Base-by-base conservation (phyloP, 2,797 vertebrate species). In the Cyprinella venusta region DNA sequence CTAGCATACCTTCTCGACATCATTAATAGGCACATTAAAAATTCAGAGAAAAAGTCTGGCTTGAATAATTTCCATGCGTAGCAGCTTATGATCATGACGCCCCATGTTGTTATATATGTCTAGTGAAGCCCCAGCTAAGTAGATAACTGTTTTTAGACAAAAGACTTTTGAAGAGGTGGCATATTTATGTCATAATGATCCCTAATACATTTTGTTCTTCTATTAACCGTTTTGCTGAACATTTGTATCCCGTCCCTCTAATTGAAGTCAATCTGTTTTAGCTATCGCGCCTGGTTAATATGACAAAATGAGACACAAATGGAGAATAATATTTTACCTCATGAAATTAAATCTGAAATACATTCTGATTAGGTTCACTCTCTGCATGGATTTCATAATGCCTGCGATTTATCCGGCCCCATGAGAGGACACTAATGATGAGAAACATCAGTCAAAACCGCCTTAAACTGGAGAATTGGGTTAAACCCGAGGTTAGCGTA, bases 301-400 rank as follows among this genome's bases (percentile, higher is more conserved):
- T 92, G 90, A 92, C 90, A 90, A 88, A 93, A 90, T 92, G 90
- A 92, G 90, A 92, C 89, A 83, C 86, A 92, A 92, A 94, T 92
- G 89, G 92, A 92, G 91, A 94, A 89, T 91, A 93, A 94, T 93
- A 90, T 89, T 84, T 90, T 87, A 92, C 85, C 87, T 88, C 86
- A 91, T 94, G 92, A 88, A 87, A 91, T 93, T 92, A 93, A 92
- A 93, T 90, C 90, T 91, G 88, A 93, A 90, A 93, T 93, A 91
- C 80, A 90, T 93, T 94, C 91, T 91, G 91, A 94, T 94, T 94
- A 93, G 87, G 88, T 87, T 90, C 80, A 86, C 88, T 87, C 88
- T 91, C 88, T 87, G 88, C 88, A 85, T 91, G 87, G 86, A 90
- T 93, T 92, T 92, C 90, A 90, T 88, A 92, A 92, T 92, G 88